Base-by-base conservation (phyloP, 2,797 vertebrate genomes). In the Eremophila alpestris region DNA sequence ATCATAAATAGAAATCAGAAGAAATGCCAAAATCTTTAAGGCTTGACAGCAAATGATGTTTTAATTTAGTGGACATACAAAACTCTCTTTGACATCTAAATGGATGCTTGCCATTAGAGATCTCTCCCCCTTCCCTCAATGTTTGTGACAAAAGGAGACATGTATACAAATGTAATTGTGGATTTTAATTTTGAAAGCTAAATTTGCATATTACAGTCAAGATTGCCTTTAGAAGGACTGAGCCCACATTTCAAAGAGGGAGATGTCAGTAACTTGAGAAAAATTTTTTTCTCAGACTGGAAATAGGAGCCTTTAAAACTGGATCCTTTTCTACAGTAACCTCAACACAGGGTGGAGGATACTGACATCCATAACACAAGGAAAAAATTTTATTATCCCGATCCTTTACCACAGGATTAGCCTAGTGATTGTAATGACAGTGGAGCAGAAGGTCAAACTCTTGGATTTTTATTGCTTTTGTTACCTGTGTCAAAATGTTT, bases 1-100 rank as follows among this genome's bases (percentile, higher is more conserved):
- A 86, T 96, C 96, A 97, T 96, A 97, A 96, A 80, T n/a, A 96
- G 69, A 92, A 97, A 93, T 93, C 75, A 87, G 93, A 97, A 71
- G 68, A 70, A 81, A 65, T 93, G 89, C 62, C 90, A 96, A 95
- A 93, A 90, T 95, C 86, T 95, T 92, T 58, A 96, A 93, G 59
- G 38, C 69, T 74, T 96, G 94, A 95, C 90, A 97, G 94, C 40
- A 81, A 84, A 89, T 82, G 46, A 93, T 93, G 75, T 93, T 96
- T 96, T 97, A 96, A 96, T 96, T 96, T 91, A 90, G 63, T 87
- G 94, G 89, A 93, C 90, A 69, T 68, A 36, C 17, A 90, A 87
- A 97, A 95, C 64, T 83, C 74, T 83, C 76, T 90, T 92, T 97
- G 93, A 97, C 94, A 91, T 95, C 84, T 96, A 97, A 96, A 97